Conservation (phyloP, 2,113 vertebrate genomes). For the Amphiprion percula region DNA sequence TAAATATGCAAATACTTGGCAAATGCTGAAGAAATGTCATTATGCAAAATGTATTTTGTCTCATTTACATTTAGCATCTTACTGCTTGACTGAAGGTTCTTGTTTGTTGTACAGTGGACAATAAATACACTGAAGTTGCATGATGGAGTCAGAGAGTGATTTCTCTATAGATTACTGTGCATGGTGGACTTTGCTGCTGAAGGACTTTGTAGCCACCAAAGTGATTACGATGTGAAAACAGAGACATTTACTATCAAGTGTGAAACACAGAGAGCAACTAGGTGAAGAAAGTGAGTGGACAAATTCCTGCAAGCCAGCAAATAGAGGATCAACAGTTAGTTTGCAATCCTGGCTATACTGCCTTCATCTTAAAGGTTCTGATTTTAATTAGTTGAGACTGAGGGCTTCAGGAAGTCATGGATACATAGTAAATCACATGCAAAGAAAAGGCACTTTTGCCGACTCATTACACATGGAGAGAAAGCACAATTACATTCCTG, state of each 20-base stretch:
- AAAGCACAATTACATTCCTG: constrained; percentile 71
- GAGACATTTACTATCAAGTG: constrained; percentile 47
- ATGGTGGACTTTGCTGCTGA: constrained; percentile 21
- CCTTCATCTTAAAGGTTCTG: constrained; percentile 45
- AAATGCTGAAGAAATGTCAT: constrained; percentile 4
- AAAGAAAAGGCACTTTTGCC: constrained; percentile 58
- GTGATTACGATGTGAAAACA: constrained; percentile 33
- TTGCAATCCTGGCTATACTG: constrained; percentile 10
- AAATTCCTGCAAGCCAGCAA: constrained; percentile 61
- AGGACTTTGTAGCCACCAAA: constrained; percentile 28
- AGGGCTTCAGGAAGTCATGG: constrained; percentile 63
- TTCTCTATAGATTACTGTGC: constrained; percentile 77
- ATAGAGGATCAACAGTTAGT: constrained; percentile 39
- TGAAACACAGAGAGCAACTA: constrained; percentile 10
- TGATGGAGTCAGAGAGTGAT: constrained; percentile 47
- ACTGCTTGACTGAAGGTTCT: constrained; percentile 6
- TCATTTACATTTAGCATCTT: constrained; percentile 7
- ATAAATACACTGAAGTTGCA: constrained; percentile 28
- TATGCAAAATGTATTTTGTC: neutral
- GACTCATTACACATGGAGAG: constrained; percentile 64
- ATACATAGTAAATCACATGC: constrained; percentile 66
- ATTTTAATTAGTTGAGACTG: constrained; percentile 68
- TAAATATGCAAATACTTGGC: neutral
- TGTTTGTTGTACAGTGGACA: constrained; percentile 35
- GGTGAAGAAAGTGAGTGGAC: constrained; percentile 39